Evolutionary conservation across 2,888 invertebrate species (phyloP), one percentile per base, ranked within the genome.

Genomic region (Andrena bucephala): DNA sequence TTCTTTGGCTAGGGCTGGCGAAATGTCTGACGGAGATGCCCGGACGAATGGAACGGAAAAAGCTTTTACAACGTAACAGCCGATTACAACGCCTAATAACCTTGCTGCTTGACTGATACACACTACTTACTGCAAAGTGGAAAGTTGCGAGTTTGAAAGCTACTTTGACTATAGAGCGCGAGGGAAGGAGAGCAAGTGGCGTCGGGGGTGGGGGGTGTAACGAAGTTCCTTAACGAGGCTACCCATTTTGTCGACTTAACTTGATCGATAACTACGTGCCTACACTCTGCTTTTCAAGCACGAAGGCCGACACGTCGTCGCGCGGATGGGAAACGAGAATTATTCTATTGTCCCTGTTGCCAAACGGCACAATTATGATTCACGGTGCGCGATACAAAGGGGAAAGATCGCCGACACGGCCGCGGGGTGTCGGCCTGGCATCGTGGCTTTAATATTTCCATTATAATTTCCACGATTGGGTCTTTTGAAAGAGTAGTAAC

Each of bases 231-330:
- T 91, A 92, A 92, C 92, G 92, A 92, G 91, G 90, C 91, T 92
- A 91, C 90, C 91, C 90, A 91, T 92, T 91, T 90, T 89, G 90
- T 87, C 88, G 90, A 91, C 91, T 90, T 90, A 87, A 91, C 89
- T 92, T 91, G 91, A 93, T 94, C 91, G 92, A 94, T 93, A 93
- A 93, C 92, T 92, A 89, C 87, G 91, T 89, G 86, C 85, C 87
- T 74, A 82, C 87, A 77, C 74, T 80, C 85, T 83, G 87, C 87
- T 81, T 83, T 87, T 80, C 85, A 84, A 77, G 66, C 81, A 75
- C 85, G 87, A 79, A 71, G 71, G 76, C 82, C 72, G 84, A 82
- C 87, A 84, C 87, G 84, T 87, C 87, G 80, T 82, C 81, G 77
- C 83, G 84, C 76, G 68, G 80, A 81, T 84, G 77, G 73, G 81